These are phyloP conservation scores for Asobara japonica DNA, from an alignment of 1,140 invertebrate species.

Conservation along the genomic window DNA sequence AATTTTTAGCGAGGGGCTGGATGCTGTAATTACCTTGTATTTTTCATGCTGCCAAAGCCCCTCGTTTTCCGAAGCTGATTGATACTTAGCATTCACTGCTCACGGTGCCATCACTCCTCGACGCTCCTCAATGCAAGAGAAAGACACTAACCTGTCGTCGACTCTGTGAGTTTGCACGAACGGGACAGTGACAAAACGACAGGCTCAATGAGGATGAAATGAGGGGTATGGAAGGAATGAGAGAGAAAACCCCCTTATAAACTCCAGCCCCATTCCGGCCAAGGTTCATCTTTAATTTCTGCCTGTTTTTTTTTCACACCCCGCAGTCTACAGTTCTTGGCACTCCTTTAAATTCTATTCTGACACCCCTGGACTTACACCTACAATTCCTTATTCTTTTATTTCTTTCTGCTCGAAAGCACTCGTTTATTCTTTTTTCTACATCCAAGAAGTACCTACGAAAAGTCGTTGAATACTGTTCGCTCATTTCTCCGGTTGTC, in stretches of 20 bases:
- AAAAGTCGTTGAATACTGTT: constrained; percentile 50
- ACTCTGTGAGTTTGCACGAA: not conserved
- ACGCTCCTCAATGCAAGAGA: constrained; percentile 4
- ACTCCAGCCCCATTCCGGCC: constrained; percentile 65
- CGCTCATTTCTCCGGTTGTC: constrained; percentile 67
- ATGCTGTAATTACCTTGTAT: constrained; percentile 62
- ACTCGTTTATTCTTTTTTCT: constrained; percentile 32
- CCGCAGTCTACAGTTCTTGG: constrained; percentile 48
- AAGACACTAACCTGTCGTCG: constrained; percentile 18
- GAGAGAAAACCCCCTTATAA: constrained; percentile 58
- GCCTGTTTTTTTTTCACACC: constrained; percentile 55
- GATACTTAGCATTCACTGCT: constrained; percentile 62
- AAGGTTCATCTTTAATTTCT: constrained; percentile 69
- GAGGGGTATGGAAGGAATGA: constrained; percentile 22
- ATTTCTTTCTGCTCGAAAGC: constrained; percentile 32
- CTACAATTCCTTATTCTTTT: constrained; percentile 20
- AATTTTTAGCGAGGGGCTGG: constrained; percentile 35
- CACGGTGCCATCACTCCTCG: constrained; percentile 4
- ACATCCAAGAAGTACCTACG: constrained; percentile 32
- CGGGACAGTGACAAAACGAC: constrained; percentile 10
- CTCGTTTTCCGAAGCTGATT: constrained; percentile 53
- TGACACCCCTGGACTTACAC: constrained; percentile 35
- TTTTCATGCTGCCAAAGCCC: constrained; percentile 53
- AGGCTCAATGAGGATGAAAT: constrained; percentile 25
- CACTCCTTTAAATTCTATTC: constrained; percentile 64